Percentiles rank a stretch among this genome's conserved stretches.
These are phyloP conservation scores for Spondyliosoma cantharus DNA, from an alignment of 2,797 vertebrate species.

Conservation along the genomic window DNA sequence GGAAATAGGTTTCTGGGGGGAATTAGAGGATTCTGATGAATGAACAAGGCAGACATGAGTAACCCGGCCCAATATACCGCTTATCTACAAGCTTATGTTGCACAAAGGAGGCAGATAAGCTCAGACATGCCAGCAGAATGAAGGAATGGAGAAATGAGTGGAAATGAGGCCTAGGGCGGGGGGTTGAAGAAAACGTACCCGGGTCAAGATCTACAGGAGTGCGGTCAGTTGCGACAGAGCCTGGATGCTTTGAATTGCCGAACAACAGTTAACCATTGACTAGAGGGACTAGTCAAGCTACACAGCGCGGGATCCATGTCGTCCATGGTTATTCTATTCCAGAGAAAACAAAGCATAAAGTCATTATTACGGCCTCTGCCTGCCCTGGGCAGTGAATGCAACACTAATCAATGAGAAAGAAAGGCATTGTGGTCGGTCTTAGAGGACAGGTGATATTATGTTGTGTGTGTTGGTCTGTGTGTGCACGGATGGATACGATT, in stretches of 20 bases:
- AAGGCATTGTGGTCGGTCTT: constrained; percentile 62
- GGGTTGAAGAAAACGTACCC: constrained; percentile 59
- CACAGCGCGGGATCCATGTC: constrained; percentile 68
- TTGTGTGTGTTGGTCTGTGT: constrained; percentile 35
- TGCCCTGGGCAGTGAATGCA: constrained; percentile 76
- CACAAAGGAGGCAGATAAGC: constrained; percentile 83
- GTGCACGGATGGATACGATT: constrained; percentile 48
- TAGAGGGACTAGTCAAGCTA: constrained; percentile 44
- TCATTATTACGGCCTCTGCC: constrained; percentile 69
- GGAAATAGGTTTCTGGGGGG: constrained; percentile 72
- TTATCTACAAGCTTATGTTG: constrained; percentile 83
- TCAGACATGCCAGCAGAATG: constrained; percentile 64
- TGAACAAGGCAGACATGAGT: constrained; percentile 83
- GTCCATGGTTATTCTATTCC: constrained; percentile 70
- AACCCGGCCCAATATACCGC: constrained; percentile 74
- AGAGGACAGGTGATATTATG: constrained; percentile 51
- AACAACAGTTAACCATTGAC: constrained; percentile 86
- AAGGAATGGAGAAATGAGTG: constrained; percentile 58
- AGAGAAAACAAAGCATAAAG: constrained; percentile 71
- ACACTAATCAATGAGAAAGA: constrained; percentile 79
- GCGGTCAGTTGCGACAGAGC: constrained; percentile 71
- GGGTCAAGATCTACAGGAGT: constrained; percentile 69
- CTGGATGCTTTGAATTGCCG: constrained; percentile 70
- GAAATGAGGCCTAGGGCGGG: constrained; percentile 47
- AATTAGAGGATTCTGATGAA: constrained; percentile 80